Evolutionary conservation across 1,140 invertebrate species (phyloP), one percentile per base, ranked within the genome.

Genomic region (Zaprionus camerounensis): DNA sequence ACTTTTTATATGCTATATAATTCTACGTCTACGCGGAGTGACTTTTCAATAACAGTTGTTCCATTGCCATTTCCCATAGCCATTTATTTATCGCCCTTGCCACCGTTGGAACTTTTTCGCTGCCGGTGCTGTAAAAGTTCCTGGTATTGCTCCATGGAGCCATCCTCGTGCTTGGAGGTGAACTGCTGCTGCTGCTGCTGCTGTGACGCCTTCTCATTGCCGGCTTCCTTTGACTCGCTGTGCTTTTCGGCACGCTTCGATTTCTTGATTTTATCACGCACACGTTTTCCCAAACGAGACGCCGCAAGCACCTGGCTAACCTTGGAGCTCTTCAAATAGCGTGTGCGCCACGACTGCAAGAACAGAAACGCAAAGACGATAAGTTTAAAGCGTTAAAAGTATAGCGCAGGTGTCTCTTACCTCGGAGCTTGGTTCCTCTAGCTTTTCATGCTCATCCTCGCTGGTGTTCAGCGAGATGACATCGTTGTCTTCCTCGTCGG

Each of bases 211-310:
- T 78, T 80, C 31, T 74, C 75, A 41, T 72, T 38, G 12, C 41
- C 64, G 28, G 61, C 22, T 17, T 41, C 46, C 55, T 77, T 85
- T 28, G 63, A 61, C 17, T 71, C 71, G 26, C 28, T 68, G 58
- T 77, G 76, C 61, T 82, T 81, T 73, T 88, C 76, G n/a, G 76
- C 65, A 63, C 90, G 94, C 76, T 94, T 94, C 20, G 94, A 88
- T 78, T 94, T 93, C 74, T 93, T 94, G 76, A 95, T 94, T 83
- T 95, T 95, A 78, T 94, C 94, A 64, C 94, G 91, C 20, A 95
- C 80, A 62, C 94, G 94, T 75, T 94, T 95, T 15, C 94, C 91
- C 44, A 95, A 92, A 31, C 93, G 93, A 11, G 94, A 93, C 13
- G 93, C 94, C 4, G 92, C 93, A 44, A 95, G 76, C 9, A 95